Conservation (phyloP, 2,113 vertebrate species). For the Sus scrofa region T2T-Sscrofa CM000817.6:61944501-61945000, state of each 20-base stretch:
- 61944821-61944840: background rate
- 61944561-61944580: background rate
- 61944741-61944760: conserved; percentile 35
- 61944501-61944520: too few species aligned
- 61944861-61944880: conserved; percentile 65
- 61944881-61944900: conserved; percentile 41
- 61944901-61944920: conserved; percentile 46
- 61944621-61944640: background rate
- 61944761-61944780: background rate
- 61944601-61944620: background rate
- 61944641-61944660: background rate
- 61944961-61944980: background rate
- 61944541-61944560: background rate
- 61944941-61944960: background rate
- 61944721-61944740: conserved; percentile 45
- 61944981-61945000: too few species aligned
- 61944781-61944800: conserved; percentile 13
- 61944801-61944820: background rate
- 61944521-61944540: background rate
- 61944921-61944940: background rate
- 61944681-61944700: background rate
- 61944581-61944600: background rate
- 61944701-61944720: background rate
- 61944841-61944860: conserved; percentile 26
- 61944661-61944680: background rate